Evolutionary conservation across 2,797 vertebrate genomes (phyloP).

Genomic region (Cheirogaleus major): DNA sequence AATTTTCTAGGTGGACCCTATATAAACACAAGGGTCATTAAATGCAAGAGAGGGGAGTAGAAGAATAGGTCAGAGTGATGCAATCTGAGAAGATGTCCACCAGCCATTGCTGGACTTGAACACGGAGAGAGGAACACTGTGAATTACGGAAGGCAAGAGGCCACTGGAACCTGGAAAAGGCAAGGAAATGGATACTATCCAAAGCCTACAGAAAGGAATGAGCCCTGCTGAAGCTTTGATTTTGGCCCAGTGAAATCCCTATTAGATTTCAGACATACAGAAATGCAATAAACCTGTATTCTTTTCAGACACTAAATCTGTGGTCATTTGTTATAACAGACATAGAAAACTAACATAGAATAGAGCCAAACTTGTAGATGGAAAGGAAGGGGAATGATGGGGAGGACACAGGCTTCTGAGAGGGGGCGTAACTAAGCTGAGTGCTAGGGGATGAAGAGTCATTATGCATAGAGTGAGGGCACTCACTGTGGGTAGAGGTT

Average conservation of each 20-base stretch:
- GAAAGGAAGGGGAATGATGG: background rate
- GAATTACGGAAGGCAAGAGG: background rate
- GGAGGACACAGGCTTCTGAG: background rate
- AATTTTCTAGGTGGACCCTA: background rate
- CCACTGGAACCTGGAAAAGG: background rate
- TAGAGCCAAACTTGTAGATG: background rate
- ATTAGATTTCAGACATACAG: background rate
- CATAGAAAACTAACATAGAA: background rate
- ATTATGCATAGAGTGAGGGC: background rate
- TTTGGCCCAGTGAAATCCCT: background rate
- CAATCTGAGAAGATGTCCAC: background rate
- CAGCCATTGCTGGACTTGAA: background rate
- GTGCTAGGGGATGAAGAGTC: too few relatives aligned
- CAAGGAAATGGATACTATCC: background rate
- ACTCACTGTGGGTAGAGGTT: background rate
- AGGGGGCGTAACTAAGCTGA: background rate
- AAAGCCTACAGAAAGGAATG: background rate
- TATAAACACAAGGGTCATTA: background rate
- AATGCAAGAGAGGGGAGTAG: background rate
- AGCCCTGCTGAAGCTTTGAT: background rate
- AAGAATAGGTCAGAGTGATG: background rate
- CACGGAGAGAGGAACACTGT: background rate
- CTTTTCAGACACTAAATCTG: background rate
- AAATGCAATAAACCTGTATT: background rate
- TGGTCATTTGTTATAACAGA: background rate